Conservation (phyloP, 1,140 invertebrate species). For the Psix sp. region DNA sequence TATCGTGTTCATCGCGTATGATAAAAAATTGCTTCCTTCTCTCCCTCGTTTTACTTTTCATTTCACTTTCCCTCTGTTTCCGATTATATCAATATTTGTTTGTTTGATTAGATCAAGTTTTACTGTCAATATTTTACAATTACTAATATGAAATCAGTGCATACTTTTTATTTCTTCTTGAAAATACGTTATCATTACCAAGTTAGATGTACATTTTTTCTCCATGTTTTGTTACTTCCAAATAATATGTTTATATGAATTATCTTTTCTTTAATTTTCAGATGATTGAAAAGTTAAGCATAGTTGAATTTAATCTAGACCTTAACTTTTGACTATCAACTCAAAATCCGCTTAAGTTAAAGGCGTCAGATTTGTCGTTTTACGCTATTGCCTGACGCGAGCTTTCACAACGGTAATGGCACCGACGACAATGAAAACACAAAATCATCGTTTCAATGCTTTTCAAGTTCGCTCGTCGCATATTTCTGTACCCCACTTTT, state of each 20-base stretch:
- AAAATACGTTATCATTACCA: no score
- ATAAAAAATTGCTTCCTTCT: no score
- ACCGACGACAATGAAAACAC: conserved; percentile 39
- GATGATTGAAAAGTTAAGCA: conserved; percentile 20
- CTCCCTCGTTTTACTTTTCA: no score
- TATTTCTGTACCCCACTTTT: conserved; percentile 26
- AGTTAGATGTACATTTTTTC: no score
- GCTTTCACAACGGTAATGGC: conserved; percentile 43
- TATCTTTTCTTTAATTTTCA: conserved; percentile 13
- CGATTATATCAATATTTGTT: no score
- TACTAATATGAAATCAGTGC: no score
- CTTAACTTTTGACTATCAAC: conserved; percentile 52
- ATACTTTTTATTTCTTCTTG: conserved; percentile 23
- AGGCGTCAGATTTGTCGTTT: conserved; percentile 52
- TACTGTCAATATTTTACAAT: no score
- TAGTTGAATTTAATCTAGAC: conserved; percentile 26
- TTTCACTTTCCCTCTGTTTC: no score
- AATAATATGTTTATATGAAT: no score
- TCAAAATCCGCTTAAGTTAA: conserved; percentile 57
- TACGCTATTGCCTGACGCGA: conserved; percentile 50
- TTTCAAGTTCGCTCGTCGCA: conserved; percentile 30
- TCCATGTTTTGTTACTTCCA: no score
- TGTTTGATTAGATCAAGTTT: no score
- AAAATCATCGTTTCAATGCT: conserved; percentile 41
- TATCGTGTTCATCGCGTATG: conserved; percentile 3